phyloP scores from a whole-genome alignment of 2,888 invertebrate species.

The Escarpia spicata region DNA sequence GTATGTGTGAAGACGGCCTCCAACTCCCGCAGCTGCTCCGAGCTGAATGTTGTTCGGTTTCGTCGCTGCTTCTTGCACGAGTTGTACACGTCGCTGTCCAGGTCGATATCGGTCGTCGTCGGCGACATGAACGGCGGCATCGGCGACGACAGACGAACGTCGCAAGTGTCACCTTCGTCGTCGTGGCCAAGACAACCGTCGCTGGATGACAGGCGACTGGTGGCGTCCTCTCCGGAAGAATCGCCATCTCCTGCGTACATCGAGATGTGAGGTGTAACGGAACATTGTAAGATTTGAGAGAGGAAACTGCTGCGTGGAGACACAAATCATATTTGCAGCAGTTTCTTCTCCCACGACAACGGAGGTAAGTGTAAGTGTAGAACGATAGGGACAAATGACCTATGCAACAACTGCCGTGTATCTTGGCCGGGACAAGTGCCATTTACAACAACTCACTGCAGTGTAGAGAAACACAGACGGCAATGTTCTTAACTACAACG shows the following conservation, averaged over 20 bases:
- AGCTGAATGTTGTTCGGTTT: slow-evolving; percentile 58
- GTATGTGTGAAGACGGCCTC: slow-evolving; percentile 58
- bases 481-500: too few species aligned
- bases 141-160: slow-evolving; percentile 18
- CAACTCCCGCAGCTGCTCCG: slow-evolving; percentile 57
- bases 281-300: not conserved
- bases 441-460: too few species aligned
- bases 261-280: not conserved
- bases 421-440: too few species aligned
- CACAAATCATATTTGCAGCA: too few species aligned
- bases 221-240: not conserved
- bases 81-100: slow-evolving; percentile 39
- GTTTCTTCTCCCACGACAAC: too few species aligned
- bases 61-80: slow-evolving; percentile 53
- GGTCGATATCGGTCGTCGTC: slow-evolving; percentile 30
- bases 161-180: not conserved
- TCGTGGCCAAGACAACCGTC: not conserved
- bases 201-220: not conserved
- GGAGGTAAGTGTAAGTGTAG: too few species aligned
- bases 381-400: too few species aligned
- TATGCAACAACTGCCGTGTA: too few species aligned
- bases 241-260: not conserved
- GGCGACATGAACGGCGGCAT: slow-evolving; percentile 14
- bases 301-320: not conserved
- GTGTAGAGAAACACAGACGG: too few species aligned